Evolutionary conservation across 2,113 vertebrate species (phyloP), one percentile per base, ranked within the genome.

Genomic region (Trogon melanurus): DNA sequence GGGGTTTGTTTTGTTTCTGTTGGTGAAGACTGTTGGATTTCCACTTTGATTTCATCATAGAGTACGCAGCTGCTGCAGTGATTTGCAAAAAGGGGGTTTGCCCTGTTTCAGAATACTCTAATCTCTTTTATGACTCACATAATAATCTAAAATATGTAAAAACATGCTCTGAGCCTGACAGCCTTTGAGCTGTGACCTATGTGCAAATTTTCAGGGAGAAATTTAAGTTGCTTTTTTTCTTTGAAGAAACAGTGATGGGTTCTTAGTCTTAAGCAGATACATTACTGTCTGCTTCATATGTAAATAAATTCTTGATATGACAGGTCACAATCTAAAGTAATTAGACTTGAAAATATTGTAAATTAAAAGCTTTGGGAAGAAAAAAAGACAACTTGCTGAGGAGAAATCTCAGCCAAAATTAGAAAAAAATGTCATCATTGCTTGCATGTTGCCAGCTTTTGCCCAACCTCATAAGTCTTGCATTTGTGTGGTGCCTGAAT

Each of bases 271-370:
- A 66, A 85, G 26, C 21, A 74, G 83, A 50, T 53, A 4, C 50
- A 36, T 93, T 90, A 70, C 53, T 86, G 53, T 94, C 84, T 96
- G 51, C 65, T 91, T 86, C 72, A 16, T 76, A 84, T 61, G 74
- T 85, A 93, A 94, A 91, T 86, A 72, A 84, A 88, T 65, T 62
- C 69, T 56, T 80, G 51, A 78, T 91, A 51, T 72, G 71, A 60
- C 38, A 91, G 58, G 85, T 89, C 86, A 91, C 47, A 89, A 81
- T 88, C 57, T 79, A 45, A 81, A 91, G 78, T 85, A 90, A 90
- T 89, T 64, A 80, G 62, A 74, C 16, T 85, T 82, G 56, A 89
- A 94, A 85, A 79, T 88, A 87, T 17, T 74, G 44, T 54, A 66
- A 60, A 58, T 71, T 79, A 82, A 58, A 85, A 85, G 54, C 66